Conservation (phyloP, 2,888 invertebrate species). For the Tetanocera ferruginea region DNA sequence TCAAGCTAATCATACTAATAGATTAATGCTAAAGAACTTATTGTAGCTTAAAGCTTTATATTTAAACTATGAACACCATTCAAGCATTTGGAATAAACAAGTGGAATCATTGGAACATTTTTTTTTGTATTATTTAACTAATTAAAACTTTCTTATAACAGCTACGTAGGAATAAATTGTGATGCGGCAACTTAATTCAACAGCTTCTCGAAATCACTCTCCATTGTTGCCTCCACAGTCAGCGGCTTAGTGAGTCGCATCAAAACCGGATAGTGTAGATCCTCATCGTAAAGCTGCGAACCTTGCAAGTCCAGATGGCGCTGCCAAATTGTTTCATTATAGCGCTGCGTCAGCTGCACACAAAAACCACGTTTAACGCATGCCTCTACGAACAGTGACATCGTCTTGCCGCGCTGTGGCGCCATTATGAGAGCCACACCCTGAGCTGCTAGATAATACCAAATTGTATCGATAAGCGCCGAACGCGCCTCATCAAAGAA, state of each 20-base stretch:
- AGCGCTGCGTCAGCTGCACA: conserved; percentile 74
- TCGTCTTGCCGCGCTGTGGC: conserved; percentile 80
- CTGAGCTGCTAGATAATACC: conserved; percentile 73
- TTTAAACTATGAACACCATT: background rate
- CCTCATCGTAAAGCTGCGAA: conserved; percentile 76
- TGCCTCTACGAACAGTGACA: conserved; percentile 77
- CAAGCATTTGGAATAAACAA: conserved; percentile 37
- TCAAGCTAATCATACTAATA: too few relatives aligned
- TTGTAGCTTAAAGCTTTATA: background rate
- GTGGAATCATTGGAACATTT: conserved; percentile 45
- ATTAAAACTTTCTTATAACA: too few relatives aligned
- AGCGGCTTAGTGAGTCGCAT: conserved; percentile 71
- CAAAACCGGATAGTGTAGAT: conserved; percentile 80
- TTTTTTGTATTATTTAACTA: background rate
- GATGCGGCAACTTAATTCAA: too few relatives aligned
- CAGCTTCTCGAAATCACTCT: too few relatives aligned
- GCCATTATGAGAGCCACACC: conserved; percentile 83
- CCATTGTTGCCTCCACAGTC: background rate
- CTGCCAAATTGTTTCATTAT: conserved; percentile 78
- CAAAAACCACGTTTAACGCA: conserved; percentile 74
- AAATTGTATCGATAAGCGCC: conserved; percentile 78
- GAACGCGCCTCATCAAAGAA: conserved; percentile 82
- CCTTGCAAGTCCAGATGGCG: conserved; percentile 75
- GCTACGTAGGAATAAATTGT: too few relatives aligned
- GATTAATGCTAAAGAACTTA: too few relatives aligned